Evolutionary conservation across 1,140 invertebrate genomes (phyloP), one percentile per base, ranked within the genome.

Genomic region (Homarus americanus): DNA sequence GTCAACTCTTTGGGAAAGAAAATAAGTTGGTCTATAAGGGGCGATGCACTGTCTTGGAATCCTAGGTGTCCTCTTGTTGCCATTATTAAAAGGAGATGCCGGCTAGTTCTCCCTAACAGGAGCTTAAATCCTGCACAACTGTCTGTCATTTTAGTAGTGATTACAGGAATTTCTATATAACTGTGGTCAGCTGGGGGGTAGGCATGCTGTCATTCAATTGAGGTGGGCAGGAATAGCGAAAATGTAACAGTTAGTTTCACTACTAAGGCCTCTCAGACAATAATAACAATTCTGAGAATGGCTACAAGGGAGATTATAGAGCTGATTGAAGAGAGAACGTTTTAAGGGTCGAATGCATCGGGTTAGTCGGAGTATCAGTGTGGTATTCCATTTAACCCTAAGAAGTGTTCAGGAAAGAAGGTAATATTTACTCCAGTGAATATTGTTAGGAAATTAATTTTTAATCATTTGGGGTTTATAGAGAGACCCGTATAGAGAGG

Each of bases 371-470:
- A 95, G 92, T 96, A 96, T 63, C 96, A 96, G 82, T 96, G 96
- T 63, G 97, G 96, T 94, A 97, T 97, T 1, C 96, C 96, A 69
- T 94, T 95, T 95, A 97, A 94, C 36, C 96, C 96, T 95, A 97
- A 95, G 94, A 96, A 97, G 95, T 97, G 96, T 95, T 96, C 96
- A 34, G 96, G 96, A 63, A 97, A 97, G 94, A 97, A 97, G n/a
- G 96, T 87, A 9, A 91, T 36, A 80, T 92, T 92, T 73, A 75
- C 91, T 69, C 72, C 84, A 34, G 76, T 2, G 28, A 86, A 86
- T 53, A 76, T 76, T 17, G 49, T 38, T 32, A 34, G 7, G 15
- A 86, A 75, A n/a, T 76, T 44, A 36, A 58, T 34, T 66, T 91
- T 80, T 38, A 66, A 5, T 28, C 44, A 76, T 49, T 73, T 76